These are phyloP conservation scores for Haliclona indistincta DNA, from an alignment of 37 sponge, comb jelly and placozoan genomes.

Conservation along the genomic window DNA sequence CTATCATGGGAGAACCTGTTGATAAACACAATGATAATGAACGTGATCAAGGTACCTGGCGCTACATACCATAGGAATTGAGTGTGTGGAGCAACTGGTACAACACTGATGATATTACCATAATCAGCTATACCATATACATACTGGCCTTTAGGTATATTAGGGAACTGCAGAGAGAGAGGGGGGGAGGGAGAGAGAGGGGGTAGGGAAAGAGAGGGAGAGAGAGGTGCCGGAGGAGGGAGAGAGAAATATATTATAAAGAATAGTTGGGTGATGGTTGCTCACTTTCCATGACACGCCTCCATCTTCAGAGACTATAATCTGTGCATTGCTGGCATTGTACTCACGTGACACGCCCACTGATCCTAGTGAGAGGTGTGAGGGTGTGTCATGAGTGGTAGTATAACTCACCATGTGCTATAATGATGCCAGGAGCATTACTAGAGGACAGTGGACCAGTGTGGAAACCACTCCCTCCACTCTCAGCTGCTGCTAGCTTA, in stretches of 20 bases:
- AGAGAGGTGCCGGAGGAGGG: too few relatives aligned
- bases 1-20: constrained; percentile 77
- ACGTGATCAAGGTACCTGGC: neutral
- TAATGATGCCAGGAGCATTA: constrained; percentile 54
- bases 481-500: neutral
- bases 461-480: too few relatives aligned
- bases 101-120: constrained; percentile 57
- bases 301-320: constrained; percentile 40
- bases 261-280: too few relatives aligned
- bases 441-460: constrained; percentile 27
- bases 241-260: too few relatives aligned
- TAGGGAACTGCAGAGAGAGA: constrained; percentile 19
- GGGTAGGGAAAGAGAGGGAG: too few relatives aligned
- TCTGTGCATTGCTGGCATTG: neutral
- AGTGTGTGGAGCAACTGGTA: constrained; percentile 5
- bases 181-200: too few relatives aligned
- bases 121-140: constrained; percentile 67
- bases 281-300: constrained; percentile 53
- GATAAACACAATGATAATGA: neutral
- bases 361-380: too few relatives aligned
- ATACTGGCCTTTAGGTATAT: constrained; percentile 35
- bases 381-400: neutral
- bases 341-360: constrained; percentile 28
- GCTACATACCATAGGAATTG: constrained; percentile 27
- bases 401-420: constrained; percentile 57